These are phyloP conservation scores for Drosophila tani DNA, from an alignment of 1,140 invertebrate genomes.

Conservation along the genomic window DNA sequence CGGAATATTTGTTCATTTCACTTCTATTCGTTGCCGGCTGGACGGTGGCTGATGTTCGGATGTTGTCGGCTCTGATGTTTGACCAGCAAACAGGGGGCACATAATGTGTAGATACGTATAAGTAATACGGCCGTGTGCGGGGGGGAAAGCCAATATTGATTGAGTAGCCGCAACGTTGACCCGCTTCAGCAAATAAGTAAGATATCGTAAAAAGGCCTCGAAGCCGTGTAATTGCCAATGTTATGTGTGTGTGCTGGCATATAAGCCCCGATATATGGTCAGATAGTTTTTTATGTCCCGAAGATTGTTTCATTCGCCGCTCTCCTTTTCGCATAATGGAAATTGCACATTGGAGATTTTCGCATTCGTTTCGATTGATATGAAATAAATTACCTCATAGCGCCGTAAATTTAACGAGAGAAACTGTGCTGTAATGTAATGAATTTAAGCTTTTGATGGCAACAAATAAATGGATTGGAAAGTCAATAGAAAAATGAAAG, in stretches of 20 bases:
- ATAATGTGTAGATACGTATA: slow-evolving; percentile 45
- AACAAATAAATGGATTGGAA: neutral
- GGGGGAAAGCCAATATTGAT: slow-evolving; percentile 73
- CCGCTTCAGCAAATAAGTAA: slow-evolving; percentile 65
- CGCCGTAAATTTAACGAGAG: slow-evolving; percentile 29
- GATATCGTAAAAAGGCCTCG: slow-evolving; percentile 63
- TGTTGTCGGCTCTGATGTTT: slow-evolving; percentile 39
- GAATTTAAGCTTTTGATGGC: neutral
- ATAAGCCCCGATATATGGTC: slow-evolving; percentile 36
- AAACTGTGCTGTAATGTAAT: neutral
- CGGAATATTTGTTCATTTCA: slow-evolving; percentile 67
- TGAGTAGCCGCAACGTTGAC: slow-evolving; percentile 71
- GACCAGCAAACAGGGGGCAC: slow-evolving; percentile 54
- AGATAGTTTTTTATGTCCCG: slow-evolving; percentile 57
- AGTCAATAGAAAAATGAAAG: too few relatives aligned
- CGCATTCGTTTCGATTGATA: slow-evolving; percentile 43
- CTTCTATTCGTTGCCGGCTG: slow-evolving; percentile 32
- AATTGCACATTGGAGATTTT: slow-evolving; percentile 57
- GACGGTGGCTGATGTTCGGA: slow-evolving; percentile 1
- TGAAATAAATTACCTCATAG: slow-evolving; percentile 39
- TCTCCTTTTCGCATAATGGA: slow-evolving; percentile 41
- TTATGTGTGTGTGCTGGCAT: slow-evolving; percentile 41
- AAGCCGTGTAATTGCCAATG: slow-evolving; percentile 64
- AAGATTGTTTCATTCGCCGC: slow-evolving; percentile 60
- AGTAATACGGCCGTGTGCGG: slow-evolving; percentile 21